Base-by-base conservation (phyloP, 2,888 invertebrate species). In the Hypomecis punctinalis region DNA sequence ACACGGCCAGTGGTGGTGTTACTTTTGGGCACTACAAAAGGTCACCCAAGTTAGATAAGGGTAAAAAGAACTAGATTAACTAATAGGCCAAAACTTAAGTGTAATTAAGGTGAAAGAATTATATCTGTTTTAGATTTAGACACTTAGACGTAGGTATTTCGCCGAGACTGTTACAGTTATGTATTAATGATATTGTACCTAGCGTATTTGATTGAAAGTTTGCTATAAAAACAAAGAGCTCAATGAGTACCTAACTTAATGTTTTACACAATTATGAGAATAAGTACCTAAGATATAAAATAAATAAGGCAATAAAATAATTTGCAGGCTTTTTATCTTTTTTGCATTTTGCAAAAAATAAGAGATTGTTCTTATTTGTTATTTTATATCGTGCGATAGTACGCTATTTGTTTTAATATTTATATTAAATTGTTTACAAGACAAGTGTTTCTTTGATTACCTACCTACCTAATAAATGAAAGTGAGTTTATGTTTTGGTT, bases 11-110 rank as follows among this genome's bases (percentile, higher is more conserved):
- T 0, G 93, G 93, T 5, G 92, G 91, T 6, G 77, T 90, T 9
- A 87, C 90, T 5, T 93, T 77, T 66, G 91, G 90, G n/a, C 92
- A 92, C 68, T 86, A 87, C 64, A 93, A 92, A 79, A 82, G 92
- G 72, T 79, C 87, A 68, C 79, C 91, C 43, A 92, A 90, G 79
- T 60, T 79, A 36, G 85, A 88, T 43, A 85, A 83, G 69, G 55
- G 64, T 42, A 67, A 74, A 37, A 76, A 79, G 66, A 81, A 81
- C 70, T 81, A 68, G 60, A 33, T 47, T 55, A 60, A 66, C 43
- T 53, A 60, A 60, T 48, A 67, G 40, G 54, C 61, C 56, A 63
- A 67, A 66, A 43, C 13, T 51, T 47, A 35, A 49, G 33, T 61
- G 7, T 49, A 39, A 11, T 40, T n/a, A 52, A 57, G 65, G 23